Evolutionary conservation across 2,113 vertebrate genomes (phyloP).

Genomic region (Pardalotus punctatus): DNA sequence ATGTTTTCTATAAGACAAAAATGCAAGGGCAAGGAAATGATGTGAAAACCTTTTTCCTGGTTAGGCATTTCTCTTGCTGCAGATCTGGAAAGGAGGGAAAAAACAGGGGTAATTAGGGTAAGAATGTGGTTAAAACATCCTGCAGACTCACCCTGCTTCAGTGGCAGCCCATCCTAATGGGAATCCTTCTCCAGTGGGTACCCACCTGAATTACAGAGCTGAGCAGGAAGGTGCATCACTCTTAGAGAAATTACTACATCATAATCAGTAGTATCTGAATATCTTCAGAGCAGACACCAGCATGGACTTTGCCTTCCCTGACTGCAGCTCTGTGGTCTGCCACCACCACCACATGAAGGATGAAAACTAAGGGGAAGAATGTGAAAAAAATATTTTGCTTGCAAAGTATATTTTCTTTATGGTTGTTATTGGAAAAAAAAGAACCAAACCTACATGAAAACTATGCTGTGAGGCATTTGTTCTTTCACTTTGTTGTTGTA

Average conservation of each 20-base stretch:
- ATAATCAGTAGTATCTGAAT: background rate
- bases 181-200: background rate
- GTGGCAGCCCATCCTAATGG: background rate
- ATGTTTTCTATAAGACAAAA: background rate
- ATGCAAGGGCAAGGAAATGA: background rate
- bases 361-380: background rate
- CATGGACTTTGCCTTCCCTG: background rate
- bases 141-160: background rate
- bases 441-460: background rate
- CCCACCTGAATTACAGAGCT: background rate
- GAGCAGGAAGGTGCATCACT: background rate
- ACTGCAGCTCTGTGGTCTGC: background rate
- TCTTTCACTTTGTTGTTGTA: background rate
- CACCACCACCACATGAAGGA: background rate
- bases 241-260: background rate
- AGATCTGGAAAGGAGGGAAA: background rate
- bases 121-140: background rate
- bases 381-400: constrained; percentile 27
- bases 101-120: background rate
- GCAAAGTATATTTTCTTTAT: constrained; percentile 26
- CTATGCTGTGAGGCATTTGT: background rate
- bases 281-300: background rate
- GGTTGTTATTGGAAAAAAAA: background rate
- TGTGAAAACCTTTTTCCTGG: background rate
- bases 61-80: background rate